These are phyloP conservation scores for Crocallis elinguaria DNA, from an alignment of 2,888 invertebrate species.

Conservation along the genomic window DNA sequence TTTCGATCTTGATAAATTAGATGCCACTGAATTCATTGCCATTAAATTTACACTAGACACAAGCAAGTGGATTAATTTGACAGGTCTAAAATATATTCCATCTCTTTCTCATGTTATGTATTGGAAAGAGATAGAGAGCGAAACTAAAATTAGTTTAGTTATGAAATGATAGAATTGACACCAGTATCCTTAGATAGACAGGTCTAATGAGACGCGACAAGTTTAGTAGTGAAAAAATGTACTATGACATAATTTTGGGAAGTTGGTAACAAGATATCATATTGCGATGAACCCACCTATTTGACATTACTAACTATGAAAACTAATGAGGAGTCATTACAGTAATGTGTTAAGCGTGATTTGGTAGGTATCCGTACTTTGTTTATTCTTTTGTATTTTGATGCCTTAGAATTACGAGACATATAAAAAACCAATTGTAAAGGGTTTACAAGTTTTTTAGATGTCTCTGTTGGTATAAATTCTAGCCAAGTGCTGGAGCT, in stretches of 20 bases:
- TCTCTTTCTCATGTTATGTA: too few species aligned
- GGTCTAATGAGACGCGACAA: too few species aligned
- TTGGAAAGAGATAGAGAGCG: too few species aligned
- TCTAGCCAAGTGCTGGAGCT: not conserved
- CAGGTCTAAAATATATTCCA: too few species aligned
- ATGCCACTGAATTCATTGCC: too few species aligned
- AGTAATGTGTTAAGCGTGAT: conserved; percentile 16
- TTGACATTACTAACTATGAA: conserved; percentile 5
- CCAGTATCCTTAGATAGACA: too few species aligned
- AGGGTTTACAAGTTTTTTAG: conserved; percentile 1
- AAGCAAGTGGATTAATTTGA: too few species aligned
- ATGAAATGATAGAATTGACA: too few species aligned
- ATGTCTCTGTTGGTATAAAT: too few species aligned
- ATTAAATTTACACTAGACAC: too few species aligned
- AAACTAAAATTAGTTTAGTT: too few species aligned
- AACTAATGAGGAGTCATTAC: conserved; percentile 16
- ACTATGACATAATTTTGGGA: conserved; percentile 11
- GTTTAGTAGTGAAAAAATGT: not conserved
- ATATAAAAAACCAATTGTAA: conserved; percentile 19
- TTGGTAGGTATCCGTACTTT: conserved; percentile 11
- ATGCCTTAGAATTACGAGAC: conserved; percentile 4
- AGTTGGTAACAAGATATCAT: not conserved
- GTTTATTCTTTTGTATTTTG: conserved; percentile 5
- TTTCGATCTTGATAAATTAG: too few species aligned
- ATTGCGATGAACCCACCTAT: not conserved